A percentile compares a stretch with the other conserved stretches of the same genome.
phyloP scores from a whole-genome alignment of 2,888 invertebrate species.

The Myopa tessellatipennis region DNA sequence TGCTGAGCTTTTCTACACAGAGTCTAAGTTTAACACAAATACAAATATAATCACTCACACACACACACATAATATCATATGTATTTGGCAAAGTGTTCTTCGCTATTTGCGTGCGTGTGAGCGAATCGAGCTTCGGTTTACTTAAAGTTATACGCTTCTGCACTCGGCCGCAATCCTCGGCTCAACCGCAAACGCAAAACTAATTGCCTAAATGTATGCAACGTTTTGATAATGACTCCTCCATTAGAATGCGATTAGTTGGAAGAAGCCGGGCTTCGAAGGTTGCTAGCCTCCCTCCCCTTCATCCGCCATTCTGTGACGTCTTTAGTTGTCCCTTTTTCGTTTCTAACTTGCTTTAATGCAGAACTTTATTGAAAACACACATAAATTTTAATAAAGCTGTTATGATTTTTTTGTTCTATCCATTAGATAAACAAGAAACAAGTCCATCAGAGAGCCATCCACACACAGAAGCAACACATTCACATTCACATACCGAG shows the following conservation, averaged over 20 bases:
- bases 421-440: too few relatives aligned
- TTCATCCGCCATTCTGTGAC: not conserved
- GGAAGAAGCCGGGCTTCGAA: conserved; percentile 50
- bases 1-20: not conserved
- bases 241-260: conserved; percentile 68
- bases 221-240: conserved; percentile 64
- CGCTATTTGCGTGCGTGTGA: conserved; percentile 17
- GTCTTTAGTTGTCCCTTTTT: not conserved
- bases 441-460: too few relatives aligned
- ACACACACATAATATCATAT: not conserved
- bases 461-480: not conserved
- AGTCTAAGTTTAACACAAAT: not conserved
- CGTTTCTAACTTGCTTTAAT: too few relatives aligned
- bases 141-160: conserved; percentile 27
- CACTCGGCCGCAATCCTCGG: conserved; percentile 20
- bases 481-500: not conserved
- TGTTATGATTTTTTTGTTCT: too few relatives aligned
- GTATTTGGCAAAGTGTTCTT: not conserved
- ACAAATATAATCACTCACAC: not conserved
- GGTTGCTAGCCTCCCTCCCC: not conserved
- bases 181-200: conserved; percentile 64
- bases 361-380: too few relatives aligned
- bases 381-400: too few relatives aligned
- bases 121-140: conserved; percentile 11
- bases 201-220: conserved; percentile 57